Conservation (phyloP, 1,140 invertebrate genomes). For the Drosophila aff. region DNA sequence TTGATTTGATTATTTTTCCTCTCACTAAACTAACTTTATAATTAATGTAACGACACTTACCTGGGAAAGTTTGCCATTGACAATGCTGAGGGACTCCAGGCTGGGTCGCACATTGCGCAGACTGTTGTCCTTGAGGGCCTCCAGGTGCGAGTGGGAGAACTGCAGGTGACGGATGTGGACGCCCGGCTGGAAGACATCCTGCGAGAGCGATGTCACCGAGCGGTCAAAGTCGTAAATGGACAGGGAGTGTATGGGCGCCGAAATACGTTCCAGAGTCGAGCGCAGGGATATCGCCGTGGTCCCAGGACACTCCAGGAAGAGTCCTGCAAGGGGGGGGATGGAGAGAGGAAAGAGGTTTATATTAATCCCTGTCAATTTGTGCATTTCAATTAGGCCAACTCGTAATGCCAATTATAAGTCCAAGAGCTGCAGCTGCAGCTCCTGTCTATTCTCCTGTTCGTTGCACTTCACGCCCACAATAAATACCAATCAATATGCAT, state of each 20-base stretch:
- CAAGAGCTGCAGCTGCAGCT: background rate
- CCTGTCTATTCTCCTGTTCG: background rate
- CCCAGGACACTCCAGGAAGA: constrained; percentile 94
- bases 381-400: constrained; percentile 44
- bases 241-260: constrained; percentile 91
- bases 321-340: constrained; percentile 85
- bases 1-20: background rate
- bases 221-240: constrained; percentile 94
- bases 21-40: too few species aligned
- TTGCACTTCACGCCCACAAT: constrained; percentile 12
- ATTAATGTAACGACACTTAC: constrained; percentile 42
- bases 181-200: constrained; percentile 89
- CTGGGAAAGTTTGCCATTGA: constrained; percentile 91
- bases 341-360: background rate
- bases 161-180: constrained; percentile 92
- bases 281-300: constrained; percentile 85
- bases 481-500: constrained; percentile 14
- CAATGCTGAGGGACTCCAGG: constrained; percentile 92
- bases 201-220: constrained; percentile 89
- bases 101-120: constrained; percentile 90
- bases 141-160: constrained; percentile 92
- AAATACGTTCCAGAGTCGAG: constrained; percentile 86
- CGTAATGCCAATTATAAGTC: constrained; percentile 9
- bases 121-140: constrained; percentile 90
- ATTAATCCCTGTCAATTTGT: constrained; percentile 24